Evolutionary conservation across 92 coral and sea anemone genomes (phyloP).

Genomic region (Porites evermanni): DNA sequence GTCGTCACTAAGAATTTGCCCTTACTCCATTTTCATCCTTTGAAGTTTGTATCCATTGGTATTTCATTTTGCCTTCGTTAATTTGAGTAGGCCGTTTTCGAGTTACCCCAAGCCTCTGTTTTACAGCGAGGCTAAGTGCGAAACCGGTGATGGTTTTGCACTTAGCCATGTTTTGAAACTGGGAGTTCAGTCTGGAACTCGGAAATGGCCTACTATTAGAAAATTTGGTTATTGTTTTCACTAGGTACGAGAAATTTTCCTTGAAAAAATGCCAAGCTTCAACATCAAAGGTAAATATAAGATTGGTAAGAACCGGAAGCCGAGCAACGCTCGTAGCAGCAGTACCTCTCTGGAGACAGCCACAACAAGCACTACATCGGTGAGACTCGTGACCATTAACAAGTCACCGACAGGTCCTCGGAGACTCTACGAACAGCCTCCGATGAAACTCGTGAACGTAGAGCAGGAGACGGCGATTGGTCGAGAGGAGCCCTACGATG

Average conservation of each 20-base stretch:
- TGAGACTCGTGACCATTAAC: constrained; percentile 21
- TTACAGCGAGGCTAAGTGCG: too few species aligned
- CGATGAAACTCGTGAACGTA: constrained; percentile 34
- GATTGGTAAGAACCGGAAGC: background rate
- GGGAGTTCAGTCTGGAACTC: too few species aligned
- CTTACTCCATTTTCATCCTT: too few species aligned
- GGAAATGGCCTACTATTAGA: background rate
- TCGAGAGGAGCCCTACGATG: background rate
- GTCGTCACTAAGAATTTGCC: too few species aligned
- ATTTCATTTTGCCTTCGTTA: too few species aligned
- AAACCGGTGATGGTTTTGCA: too few species aligned
- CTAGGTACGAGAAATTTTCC: constrained; percentile 40
- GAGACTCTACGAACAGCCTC: constrained; percentile 8
- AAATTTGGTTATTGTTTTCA: background rate
- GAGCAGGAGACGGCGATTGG: background rate
- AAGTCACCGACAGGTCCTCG: constrained; percentile 37
- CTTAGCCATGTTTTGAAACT: too few species aligned
- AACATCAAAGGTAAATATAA: constrained; percentile 5
- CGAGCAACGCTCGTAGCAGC: constrained; percentile 3
- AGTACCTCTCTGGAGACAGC: constrained; percentile 28
- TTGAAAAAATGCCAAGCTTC: constrained; percentile 20
- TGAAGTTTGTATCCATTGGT: too few species aligned
- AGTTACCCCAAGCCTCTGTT: too few species aligned
- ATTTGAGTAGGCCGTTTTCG: too few species aligned
- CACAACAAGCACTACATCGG: constrained; percentile 27